Percentiles rank a stretch among this genome's conserved stretches.
Evolutionary conservation across 2,797 vertebrate species (phyloP).

Genomic region (Neosalanx taihuensis): DNA sequence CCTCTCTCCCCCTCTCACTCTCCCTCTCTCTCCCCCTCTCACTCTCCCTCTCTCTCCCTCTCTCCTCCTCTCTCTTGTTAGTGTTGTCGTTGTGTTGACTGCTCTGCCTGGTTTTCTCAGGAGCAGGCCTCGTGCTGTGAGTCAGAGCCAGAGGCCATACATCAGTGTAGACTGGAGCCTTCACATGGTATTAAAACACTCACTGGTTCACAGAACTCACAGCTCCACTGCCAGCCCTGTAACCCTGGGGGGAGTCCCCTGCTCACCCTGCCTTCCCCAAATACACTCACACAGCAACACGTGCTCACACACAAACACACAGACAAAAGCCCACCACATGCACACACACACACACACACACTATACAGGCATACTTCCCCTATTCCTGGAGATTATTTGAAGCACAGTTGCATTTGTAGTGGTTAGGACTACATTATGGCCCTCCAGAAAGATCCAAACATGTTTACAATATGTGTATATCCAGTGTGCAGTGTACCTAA

Average conservation of each 20-base stretch:
- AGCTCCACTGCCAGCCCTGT: constrained; percentile 10
- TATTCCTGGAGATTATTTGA: constrained; percentile 30
- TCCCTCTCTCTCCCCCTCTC: background rate
- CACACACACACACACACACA: background rate
- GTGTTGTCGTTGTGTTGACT: constrained; percentile 48
- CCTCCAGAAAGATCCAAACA: background rate
- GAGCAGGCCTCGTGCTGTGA: constrained; percentile 46
- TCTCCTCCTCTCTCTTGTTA: background rate
- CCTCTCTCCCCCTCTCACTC: no score
- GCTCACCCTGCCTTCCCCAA: constrained; percentile 17
- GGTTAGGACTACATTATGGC: background rate
- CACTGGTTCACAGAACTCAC: constrained; percentile 25
- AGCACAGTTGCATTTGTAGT: constrained; percentile 9
- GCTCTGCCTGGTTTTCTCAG: constrained; percentile 40
- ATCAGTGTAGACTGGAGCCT: constrained; percentile 55
- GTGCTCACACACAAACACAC: background rate
- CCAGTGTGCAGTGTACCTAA: constrained; percentile 22
- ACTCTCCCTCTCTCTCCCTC: constrained; percentile 25
- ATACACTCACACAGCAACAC: background rate
- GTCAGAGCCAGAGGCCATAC: constrained; percentile 44
- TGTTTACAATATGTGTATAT: background rate
- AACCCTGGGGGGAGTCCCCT: no score
- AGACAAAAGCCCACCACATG: background rate
- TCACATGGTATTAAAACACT: constrained; percentile 47
- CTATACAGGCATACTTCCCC: background rate